phyloP scores from a whole-genome alignment of 2,888 invertebrate genomes.

The Erebia epiphron region DNA sequence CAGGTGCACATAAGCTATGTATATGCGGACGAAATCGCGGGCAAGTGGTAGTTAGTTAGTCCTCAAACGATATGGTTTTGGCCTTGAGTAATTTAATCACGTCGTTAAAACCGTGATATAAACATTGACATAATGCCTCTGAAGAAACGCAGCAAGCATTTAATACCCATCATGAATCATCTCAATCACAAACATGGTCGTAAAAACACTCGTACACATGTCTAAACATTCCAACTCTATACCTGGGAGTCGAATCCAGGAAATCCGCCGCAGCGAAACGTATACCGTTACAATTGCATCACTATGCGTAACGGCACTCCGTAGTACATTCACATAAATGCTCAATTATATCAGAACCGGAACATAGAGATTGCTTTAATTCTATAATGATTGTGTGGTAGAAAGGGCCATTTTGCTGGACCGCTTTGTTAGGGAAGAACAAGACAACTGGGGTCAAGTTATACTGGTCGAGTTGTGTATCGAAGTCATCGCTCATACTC shows the following conservation, averaged over 20 bases:
- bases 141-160: neutral
- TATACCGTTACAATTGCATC: slow-evolving; percentile 59
- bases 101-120: neutral
- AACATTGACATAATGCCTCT: neutral
- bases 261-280: slow-evolving; percentile 61
- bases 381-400: slow-evolving; percentile 65
- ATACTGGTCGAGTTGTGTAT: slow-evolving; percentile 44
- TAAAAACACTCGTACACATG: slow-evolving; percentile 15
- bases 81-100: neutral
- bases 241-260: slow-evolving; percentile 70
- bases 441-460: slow-evolving; percentile 44
- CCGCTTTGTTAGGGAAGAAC: slow-evolving; percentile 36
- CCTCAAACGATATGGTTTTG: neutral
- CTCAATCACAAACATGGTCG: neutral
- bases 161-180: slow-evolving; percentile 12
- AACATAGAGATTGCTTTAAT: slow-evolving; percentile 74
- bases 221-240: slow-evolving; percentile 55
- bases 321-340: slow-evolving; percentile 48
- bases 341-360: slow-evolving; percentile 67
- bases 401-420: slow-evolving; percentile 41
- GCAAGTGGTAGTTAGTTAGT: neutral
- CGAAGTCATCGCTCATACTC: slow-evolving; percentile 77
- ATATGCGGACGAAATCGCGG: too few relatives aligned
- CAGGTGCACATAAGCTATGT: too few relatives aligned
- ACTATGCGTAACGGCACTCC: slow-evolving; percentile 61